Evolutionary conservation across 2,888 invertebrate genomes (phyloP).

Genomic region (Stramonita haemastoma): DNA sequence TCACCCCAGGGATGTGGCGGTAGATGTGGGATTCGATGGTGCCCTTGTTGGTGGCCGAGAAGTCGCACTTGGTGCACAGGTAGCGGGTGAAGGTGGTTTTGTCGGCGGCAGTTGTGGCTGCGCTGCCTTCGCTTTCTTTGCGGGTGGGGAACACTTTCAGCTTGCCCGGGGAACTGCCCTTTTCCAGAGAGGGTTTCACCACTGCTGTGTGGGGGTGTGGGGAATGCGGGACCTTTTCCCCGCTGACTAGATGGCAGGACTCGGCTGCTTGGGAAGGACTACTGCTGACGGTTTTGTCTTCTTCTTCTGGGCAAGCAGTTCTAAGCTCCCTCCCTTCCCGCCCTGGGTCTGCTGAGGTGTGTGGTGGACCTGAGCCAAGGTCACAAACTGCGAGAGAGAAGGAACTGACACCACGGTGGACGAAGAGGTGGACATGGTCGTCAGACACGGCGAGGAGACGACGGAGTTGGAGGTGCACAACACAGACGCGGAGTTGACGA

Average conservation of each 20-base stretch:
- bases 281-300: slow-evolving; percentile 13
- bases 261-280: slow-evolving; percentile 12
- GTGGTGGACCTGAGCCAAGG: background rate
- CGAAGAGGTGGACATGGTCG: background rate
- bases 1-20: slow-evolving; percentile 56
- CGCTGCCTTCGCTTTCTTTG: background rate
- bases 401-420: background rate
- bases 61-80: slow-evolving; percentile 55
- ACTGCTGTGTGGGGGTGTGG: background rate
- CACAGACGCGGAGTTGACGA: background rate
- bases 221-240: background rate
- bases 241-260: background rate
- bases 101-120: slow-evolving; percentile 29
- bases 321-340: background rate
- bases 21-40: slow-evolving; percentile 58
- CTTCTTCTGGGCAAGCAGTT: background rate
- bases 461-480: background rate
- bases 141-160: slow-evolving; percentile 41
- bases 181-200: background rate
- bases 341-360: background rate
- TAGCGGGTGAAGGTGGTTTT: slow-evolving; percentile 44
- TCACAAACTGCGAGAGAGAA: background rate
- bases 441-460: background rate
- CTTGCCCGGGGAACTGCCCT: slow-evolving; percentile 23
- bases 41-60: slow-evolving; percentile 48